Base-by-base conservation (phyloP, 2,888 invertebrate species). In the Tanypteryx hageni region DNA sequence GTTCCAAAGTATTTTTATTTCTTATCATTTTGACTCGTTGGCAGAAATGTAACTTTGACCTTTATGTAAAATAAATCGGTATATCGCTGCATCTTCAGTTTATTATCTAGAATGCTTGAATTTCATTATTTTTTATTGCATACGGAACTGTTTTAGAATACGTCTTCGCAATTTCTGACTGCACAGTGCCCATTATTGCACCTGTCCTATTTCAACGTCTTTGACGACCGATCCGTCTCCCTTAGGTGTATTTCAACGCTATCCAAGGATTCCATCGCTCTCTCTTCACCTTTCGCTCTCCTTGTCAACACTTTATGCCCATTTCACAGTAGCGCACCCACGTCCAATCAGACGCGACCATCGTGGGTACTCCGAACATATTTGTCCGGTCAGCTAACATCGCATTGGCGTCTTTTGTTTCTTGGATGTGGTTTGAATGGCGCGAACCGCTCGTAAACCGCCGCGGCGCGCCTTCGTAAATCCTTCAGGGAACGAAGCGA, bases 381-480 rank as follows among this genome's bases (percentile, higher is more conserved):
- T 22, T 22, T 27, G 76, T 22, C 13, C 68, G 68, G 68, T 68
- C 68, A 9, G 18, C 22, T 22, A 68, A 68, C 22, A 14, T 76
- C 13, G 22, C 27, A 11, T 9, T 14, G 13, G 0, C 76, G 22
- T 76, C 76, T 76, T 76, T 76, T 76, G 22, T 76, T 76, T 76
- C 11, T 76, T 44, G 76, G 76, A 27, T 14, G 76, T 22, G 76
- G 68, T n/a, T 0, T 22, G 18, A 8, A 76, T n/a, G 22, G 22
- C 76, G 76, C 22, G 76, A 76, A n/a, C 22, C 76, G 76, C 22
- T 76, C 76, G 27, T 76, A 76, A 76, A 76, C 22, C 76, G 22
- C 22, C 76, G 22, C 76, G 22, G 76, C 76, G 22, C 22, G 27
- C 76, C 13, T 27, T 13, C 22, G 76, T 27, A 76, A 76, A 14